Conservation (phyloP, 2,888 invertebrate species). For the Hybos culiciformis region DNA sequence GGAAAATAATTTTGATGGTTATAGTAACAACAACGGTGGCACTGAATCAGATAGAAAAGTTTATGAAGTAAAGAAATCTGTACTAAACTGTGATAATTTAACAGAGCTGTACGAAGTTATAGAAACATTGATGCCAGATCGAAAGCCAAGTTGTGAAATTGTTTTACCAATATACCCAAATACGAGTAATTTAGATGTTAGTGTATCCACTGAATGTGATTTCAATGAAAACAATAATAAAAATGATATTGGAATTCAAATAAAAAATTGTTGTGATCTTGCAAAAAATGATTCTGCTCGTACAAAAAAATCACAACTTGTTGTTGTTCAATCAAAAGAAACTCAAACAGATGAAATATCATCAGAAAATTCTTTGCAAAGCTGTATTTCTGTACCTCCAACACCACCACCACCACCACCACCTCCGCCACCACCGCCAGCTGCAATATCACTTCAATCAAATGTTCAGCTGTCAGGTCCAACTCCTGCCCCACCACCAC, state of each 20-base stretch:
- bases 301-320: no score
- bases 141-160: slow-evolving; percentile 18
- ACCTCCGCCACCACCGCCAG: slow-evolving; percentile 31
- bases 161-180: not conserved
- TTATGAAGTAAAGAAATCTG: slow-evolving; percentile 19
- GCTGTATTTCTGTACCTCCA: slow-evolving; percentile 22
- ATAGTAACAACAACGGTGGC: not conserved
- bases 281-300: not conserved
- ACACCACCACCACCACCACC: slow-evolving; percentile 33
- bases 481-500: slow-evolving; percentile 33
- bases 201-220: slow-evolving; percentile 25
- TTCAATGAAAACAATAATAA: slow-evolving; percentile 19
- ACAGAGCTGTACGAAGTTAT: slow-evolving; percentile 28
- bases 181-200: no score
- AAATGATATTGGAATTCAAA: not conserved
- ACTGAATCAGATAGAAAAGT: not conserved
- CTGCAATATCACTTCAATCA: slow-evolving; percentile 32
- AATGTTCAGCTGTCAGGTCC: slow-evolving; percentile 32
- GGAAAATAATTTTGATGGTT: slow-evolving; percentile 9
- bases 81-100: slow-evolving; percentile 27
- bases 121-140: slow-evolving; percentile 21
- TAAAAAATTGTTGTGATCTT: no score
- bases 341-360: not conserved
- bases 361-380: no score
- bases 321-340: not conserved